Evolutionary conservation across 2,113 vertebrate species (phyloP).

Genomic region (Campylomormyrus numenius): DNA sequence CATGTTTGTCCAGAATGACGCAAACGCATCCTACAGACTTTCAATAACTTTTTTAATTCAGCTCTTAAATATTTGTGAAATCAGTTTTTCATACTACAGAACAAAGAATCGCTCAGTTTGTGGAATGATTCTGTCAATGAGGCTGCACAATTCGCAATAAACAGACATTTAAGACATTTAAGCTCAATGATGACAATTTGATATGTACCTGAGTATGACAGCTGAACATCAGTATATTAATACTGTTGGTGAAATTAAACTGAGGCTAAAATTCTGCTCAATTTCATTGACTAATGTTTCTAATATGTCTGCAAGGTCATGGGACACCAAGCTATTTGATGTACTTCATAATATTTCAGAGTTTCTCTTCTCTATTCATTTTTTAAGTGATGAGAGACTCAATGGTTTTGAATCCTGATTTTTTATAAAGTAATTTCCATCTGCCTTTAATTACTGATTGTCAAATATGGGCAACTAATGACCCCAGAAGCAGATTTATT

Average conservation of each 20-base stretch:
- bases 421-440: background rate
- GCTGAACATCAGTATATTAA: background rate
- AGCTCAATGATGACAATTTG: background rate
- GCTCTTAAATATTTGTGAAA: background rate
- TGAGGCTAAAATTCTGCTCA: background rate
- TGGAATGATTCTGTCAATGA: background rate
- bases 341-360: background rate
- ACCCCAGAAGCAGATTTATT: background rate
- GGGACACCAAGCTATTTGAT: constrained; percentile 27
- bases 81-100: background rate
- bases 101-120: background rate
- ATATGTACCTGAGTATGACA: background rate
- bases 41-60: background rate
- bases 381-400: background rate
- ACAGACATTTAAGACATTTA: background rate
- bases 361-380: background rate
- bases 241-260: background rate
- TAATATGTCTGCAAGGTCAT: constrained; percentile 59
- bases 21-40: background rate
- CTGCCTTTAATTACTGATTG: background rate
- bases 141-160: background rate
- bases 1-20: background rate
- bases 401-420: background rate
- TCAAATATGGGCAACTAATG: background rate
- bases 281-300: constrained; percentile 61